Percentiles rank a stretch among this genome's conserved stretches.
Evolutionary conservation across 2,797 vertebrate species (phyloP).

Genomic region (Pseudochromis fuscus): DNA sequence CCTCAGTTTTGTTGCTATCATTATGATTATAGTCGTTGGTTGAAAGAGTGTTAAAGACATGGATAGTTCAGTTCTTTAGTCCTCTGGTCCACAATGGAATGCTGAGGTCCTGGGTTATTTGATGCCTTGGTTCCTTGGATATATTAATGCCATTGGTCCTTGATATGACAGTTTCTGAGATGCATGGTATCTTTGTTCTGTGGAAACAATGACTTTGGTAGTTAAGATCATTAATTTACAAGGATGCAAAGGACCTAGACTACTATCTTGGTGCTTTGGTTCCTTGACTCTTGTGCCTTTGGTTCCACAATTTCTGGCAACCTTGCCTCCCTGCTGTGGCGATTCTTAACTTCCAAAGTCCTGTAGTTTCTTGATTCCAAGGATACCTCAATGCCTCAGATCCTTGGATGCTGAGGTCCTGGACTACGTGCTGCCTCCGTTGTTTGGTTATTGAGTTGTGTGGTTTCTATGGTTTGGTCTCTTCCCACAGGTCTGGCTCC

Average conservation of each 20-base stretch:
- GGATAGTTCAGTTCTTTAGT: neutral
- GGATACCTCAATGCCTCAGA: neutral
- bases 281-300: no score
- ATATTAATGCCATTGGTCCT: neutral
- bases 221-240: neutral
- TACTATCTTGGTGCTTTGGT: neutral
- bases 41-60: neutral
- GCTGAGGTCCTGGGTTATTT: neutral
- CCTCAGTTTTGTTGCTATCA: no score
- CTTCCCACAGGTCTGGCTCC: conserved; percentile 88
- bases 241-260: neutral
- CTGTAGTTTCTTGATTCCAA: neutral
- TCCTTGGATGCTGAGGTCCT: neutral
- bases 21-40: neutral
- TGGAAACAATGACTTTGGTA: neutral
- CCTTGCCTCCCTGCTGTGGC: neutral
- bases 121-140: neutral
- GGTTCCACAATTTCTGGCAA: neutral
- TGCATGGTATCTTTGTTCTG: neutral
- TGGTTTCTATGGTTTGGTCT: conserved; percentile 30
- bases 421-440: neutral
- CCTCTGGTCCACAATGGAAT: neutral
- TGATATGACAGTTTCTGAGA: neutral
- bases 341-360: neutral
- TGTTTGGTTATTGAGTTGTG: conserved; percentile 3